These are phyloP conservation scores for Boloria euphrosyne DNA, from an alignment of 2,888 invertebrate genomes.

Conservation along the genomic window DNA sequence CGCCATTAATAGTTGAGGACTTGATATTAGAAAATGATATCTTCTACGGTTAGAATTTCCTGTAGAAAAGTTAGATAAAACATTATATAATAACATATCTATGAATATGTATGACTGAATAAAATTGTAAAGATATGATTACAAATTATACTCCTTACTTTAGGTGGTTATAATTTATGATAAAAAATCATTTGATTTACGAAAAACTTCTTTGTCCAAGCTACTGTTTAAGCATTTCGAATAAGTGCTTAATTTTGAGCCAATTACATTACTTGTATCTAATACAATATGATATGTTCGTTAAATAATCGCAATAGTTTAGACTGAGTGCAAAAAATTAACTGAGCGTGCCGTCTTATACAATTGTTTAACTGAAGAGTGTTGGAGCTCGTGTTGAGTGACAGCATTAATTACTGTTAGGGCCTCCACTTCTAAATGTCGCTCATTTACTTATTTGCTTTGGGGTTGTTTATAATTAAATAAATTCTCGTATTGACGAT, in stretches of 20 bases:
- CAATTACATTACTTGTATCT: neutral
- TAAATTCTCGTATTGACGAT: neutral
- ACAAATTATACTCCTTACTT: too few species aligned
- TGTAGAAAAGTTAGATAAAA: neutral
- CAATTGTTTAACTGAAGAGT: constrained; percentile 26
- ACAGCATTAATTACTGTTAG: constrained; percentile 31
- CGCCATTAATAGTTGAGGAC: constrained; percentile 5
- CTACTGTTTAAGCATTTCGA: too few species aligned
- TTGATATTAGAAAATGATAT: constrained; percentile 6
- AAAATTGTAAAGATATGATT: too few species aligned
- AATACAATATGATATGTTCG: constrained; percentile 1
- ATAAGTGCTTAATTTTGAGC: too few species aligned
- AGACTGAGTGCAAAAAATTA: constrained; percentile 5
- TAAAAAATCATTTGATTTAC: too few species aligned
- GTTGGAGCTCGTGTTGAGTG: constrained; percentile 28
- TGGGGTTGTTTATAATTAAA: constrained; percentile 1
- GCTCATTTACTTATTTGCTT: constrained; percentile 16
- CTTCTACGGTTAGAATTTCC: constrained; percentile 7
- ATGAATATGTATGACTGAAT: too few species aligned
- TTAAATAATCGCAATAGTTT: constrained; percentile 1
- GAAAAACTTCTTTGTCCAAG: too few species aligned
- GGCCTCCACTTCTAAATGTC: constrained; percentile 18
- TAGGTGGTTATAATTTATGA: too few species aligned
- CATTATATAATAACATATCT: too few species aligned
- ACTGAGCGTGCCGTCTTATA: constrained; percentile 13